Conservation (phyloP, 2,113 vertebrate species). For the Tyrannus savana region DNA sequence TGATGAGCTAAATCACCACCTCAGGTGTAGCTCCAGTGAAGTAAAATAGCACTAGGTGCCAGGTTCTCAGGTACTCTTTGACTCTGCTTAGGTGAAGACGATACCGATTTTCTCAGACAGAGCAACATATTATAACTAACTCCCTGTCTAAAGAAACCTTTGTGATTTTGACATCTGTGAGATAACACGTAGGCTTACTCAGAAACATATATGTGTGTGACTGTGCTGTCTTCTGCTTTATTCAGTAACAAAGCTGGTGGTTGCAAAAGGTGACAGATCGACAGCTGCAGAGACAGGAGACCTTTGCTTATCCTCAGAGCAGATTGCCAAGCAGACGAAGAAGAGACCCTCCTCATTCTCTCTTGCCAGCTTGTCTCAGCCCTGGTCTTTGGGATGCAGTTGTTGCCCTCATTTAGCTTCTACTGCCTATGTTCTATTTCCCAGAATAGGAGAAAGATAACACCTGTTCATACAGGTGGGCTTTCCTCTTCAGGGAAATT, state of each 20-base stretch:
- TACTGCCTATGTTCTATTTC: neutral
- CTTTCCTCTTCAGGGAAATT: neutral
- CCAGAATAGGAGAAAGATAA: neutral
- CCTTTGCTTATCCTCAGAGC: neutral
- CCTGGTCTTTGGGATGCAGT: fast-evolving
- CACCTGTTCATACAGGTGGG: neutral
- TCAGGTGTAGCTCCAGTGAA: neutral
- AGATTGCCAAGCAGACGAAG: neutral
- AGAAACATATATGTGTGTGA: neutral
- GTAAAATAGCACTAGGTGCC: neutral
- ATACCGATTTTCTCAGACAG: neutral
- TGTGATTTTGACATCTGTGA: neutral
- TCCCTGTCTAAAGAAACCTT: neutral
- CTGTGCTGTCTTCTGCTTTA: neutral
- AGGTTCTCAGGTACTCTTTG: neutral
- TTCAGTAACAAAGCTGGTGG: neutral
- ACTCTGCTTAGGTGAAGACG: neutral
- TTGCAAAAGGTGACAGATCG: neutral
- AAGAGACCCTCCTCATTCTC: neutral
- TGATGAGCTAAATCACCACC: neutral
- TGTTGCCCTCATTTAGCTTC: neutral
- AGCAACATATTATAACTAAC: neutral
- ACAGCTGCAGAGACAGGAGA: neutral
- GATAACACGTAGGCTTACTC: neutral
- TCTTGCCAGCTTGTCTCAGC: neutral